phyloP scores from a whole-genome alignment of 2,797 vertebrate species.

The Pelochelys cantorii region DNA sequence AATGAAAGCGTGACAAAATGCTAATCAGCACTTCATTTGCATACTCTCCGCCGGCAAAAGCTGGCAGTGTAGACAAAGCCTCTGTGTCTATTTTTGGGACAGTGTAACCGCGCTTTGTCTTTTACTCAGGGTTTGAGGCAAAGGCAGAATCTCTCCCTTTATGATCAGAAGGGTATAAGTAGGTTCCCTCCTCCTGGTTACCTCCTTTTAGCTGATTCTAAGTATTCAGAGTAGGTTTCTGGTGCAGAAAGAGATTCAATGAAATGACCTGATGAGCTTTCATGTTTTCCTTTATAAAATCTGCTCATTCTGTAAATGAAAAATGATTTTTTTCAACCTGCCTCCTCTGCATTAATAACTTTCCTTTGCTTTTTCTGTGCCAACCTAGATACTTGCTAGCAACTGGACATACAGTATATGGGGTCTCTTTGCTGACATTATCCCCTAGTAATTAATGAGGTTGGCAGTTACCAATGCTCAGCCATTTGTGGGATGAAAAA shows the following conservation, averaged over 20 bases:
- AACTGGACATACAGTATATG: conserved; percentile 26
- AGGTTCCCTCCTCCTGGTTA: neutral
- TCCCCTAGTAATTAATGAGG: conserved; percentile 7
- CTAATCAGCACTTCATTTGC: too few relatives aligned
- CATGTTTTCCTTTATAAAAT: neutral
- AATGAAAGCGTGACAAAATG: too few relatives aligned
- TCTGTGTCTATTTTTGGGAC: neutral
- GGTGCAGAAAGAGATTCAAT: neutral
- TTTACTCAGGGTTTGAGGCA: neutral
- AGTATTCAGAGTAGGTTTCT: neutral
- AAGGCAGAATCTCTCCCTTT: neutral
- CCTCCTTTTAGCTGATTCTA: neutral
- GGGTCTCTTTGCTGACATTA: conserved; percentile 46
- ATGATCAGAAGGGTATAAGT: neutral
- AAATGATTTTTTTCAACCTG: neutral
- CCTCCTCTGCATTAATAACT: neutral
- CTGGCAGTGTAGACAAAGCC: too few relatives aligned
- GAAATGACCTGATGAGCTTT: neutral
- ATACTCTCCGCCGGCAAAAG: too few relatives aligned
- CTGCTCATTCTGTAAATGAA: neutral
- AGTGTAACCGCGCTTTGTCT: neutral
- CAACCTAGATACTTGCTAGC: neutral
- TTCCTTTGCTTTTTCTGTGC: neutral
- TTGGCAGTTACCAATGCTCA: conserved; percentile 52
- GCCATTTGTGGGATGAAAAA: conserved; percentile 37